Base-by-base conservation (phyloP, 1,140 invertebrate species). In the Formica selysi region DNA sequence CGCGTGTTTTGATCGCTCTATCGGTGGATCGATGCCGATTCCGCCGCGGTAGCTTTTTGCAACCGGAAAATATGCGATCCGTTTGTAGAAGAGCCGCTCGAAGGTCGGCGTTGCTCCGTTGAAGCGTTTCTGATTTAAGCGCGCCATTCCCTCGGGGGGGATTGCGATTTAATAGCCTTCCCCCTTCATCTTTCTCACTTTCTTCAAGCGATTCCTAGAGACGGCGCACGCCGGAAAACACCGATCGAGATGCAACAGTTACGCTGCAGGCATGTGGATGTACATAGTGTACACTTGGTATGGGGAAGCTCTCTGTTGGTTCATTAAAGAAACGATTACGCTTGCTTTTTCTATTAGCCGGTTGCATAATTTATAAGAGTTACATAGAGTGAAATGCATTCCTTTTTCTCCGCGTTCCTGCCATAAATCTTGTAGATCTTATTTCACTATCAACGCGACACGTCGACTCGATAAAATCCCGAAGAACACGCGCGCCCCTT, bases 11-110 rank as follows among this genome's bases (percentile, higher is more conserved):
- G 68, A 83, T 83, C 38, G 54, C 67, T 73, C 68, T 44, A 83
- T 83, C 54, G 65, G 4, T 32, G 48, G 48, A 51, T 51, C 44
- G 44, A 51, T 71, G 44, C 68, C 64, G 64, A 81, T 81, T 81
- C 57, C 22, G 36, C 36, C 65, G 51, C 51, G 51, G 41, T 73
- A 10, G 67, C 68, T 61, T 71, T 48, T 71, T 61, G 26, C 48
- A 44, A 38, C 22, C 67, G 38, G 26, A 41, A 73, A 59, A 59
- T 81, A 22, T 26, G 67, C 79, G 51, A 71, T 29, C 22, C 36
- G 51, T 81, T 54, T 57, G 64, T 44, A 36, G 68, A 61, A 29
- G 48, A 73, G 26, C 19, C n/a, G 44, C 61, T 54, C 62, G n/a
- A 26, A 68, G 29, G 29, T n/a, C 44, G 22, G 32, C 7, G 16